Conservation (phyloP, 1,140 invertebrate species). For the Piezodorus guildinii region DNA sequence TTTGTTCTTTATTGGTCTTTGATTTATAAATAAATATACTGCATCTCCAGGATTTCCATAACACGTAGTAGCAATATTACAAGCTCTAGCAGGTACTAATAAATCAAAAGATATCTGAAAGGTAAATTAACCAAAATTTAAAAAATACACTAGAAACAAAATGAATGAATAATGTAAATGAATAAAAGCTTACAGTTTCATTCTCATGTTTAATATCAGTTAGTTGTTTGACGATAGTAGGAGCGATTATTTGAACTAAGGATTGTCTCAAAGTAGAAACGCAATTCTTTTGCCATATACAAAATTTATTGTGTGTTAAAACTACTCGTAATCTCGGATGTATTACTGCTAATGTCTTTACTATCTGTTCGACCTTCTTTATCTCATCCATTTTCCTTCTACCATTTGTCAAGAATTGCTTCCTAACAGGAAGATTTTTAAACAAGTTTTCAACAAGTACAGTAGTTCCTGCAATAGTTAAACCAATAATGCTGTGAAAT, state of each 20-base stretch:
- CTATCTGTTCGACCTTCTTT: conserved; percentile 44
- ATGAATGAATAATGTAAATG: not conserved
- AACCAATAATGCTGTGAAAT: not conserved
- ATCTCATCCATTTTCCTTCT: conserved; percentile 44
- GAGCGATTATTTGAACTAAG: conserved; percentile 37
- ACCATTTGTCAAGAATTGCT: conserved; percentile 41
- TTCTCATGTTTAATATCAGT: conserved; percentile 30
- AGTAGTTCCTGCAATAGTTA: conserved; percentile 42
- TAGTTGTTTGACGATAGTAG: conserved; percentile 36
- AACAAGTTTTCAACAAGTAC: conserved; percentile 45
- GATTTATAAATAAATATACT: conserved; percentile 42
- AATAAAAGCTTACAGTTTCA: not conserved
- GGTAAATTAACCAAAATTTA: not conserved
- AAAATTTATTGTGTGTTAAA: conserved; percentile 41
- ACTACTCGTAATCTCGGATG: conserved; percentile 39
- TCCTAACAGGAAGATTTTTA: conserved; percentile 48
- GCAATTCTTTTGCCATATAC: conserved; percentile 43
- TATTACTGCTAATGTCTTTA: conserved; percentile 44
- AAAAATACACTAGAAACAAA: not conserved
- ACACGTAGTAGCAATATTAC: conserved; percentile 32
- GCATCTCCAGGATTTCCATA: conserved; percentile 30
- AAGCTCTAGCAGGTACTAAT: conserved; percentile 38
- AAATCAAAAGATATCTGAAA: conserved; percentile 36
- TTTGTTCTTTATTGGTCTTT: conserved; percentile 43
- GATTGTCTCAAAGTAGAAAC: conserved; percentile 36